Evolutionary conservation across 2,797 vertebrate species (phyloP), one percentile per base, ranked within the genome.

Genomic region (Glossophaga mutica): DNA sequence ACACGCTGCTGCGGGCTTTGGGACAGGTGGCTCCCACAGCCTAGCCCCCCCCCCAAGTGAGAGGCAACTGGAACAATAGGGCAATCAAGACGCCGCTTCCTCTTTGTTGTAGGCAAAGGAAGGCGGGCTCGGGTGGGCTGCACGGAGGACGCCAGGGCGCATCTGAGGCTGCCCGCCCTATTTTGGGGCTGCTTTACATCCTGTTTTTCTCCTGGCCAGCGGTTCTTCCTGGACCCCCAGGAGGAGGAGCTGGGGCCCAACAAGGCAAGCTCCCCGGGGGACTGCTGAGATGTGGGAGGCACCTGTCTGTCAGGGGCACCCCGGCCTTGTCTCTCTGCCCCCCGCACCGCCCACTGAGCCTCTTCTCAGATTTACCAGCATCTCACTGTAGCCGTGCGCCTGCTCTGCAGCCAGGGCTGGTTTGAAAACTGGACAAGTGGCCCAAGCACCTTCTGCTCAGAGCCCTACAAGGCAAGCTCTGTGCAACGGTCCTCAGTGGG

Each of bases 61-160:
- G 71, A 81, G 73, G 65, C 89, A 19, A 55, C 11, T 2, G 11
- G 37, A 87, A 96, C 88, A 96, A 95, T 83, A 7, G 22, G 50
- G 91, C 85, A 92, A 95, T 96, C 97, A 96, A 70, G 92, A 39
- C 4, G 0, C 2, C 26, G n/a, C 90, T 57, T 5, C 0, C 1
- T 37, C 71, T 97, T 94, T 93, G 96, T 93, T 90, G 84, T 26
- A 8, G 9, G 52, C 94, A 71, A 39, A 91, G 94, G 91, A 34
- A 91, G 91, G 44, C 42, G 67, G 67, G 74, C 42, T 83, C 89
- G 81, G 77, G 79, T 44, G 90, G 93, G 79, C 87, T 91, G 19
- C 71, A 21, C 81, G 62, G 48, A 46, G 46, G 92, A 55, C 21
- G 55, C 77, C 26, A 29, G 29, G 5, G 44, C 42, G 87, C 59